Conservation (phyloP, 2,113 vertebrate species). For the Salvelinus namaycush region DNA sequence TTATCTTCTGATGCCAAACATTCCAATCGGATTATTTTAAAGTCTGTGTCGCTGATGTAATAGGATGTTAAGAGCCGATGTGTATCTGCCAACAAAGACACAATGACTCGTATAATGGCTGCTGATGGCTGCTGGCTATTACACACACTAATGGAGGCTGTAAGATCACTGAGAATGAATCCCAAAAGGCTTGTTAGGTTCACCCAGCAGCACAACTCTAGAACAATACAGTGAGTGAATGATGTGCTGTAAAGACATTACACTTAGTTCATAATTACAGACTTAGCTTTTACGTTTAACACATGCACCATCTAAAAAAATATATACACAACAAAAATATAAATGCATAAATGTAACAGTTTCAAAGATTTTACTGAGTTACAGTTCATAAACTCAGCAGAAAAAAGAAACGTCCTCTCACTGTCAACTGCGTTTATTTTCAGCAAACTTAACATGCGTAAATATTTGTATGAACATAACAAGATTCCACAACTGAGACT, state of each 20-base stretch:
- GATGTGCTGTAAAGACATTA: conserved; percentile 50
- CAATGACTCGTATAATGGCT: conserved; percentile 23
- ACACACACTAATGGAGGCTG: conserved; percentile 51
- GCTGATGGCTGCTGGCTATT: conserved; percentile 14
- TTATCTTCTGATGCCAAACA: neutral
- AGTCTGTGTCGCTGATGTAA: conserved; percentile 19
- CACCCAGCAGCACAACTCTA: conserved; percentile 37
- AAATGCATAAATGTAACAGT: no score
- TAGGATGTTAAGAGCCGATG: conserved; percentile 25
- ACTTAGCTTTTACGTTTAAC: conserved; percentile 25
- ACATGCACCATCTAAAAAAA: neutral
- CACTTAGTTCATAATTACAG: conserved; percentile 48
- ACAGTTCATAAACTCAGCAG: no score
- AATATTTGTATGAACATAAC: no score
- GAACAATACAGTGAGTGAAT: conserved; percentile 51
- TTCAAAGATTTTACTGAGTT: no score
- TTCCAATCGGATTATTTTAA: conserved; percentile 16
- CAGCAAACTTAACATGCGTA: no score
- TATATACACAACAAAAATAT: neutral
- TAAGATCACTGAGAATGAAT: conserved; percentile 41
- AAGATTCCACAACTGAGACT: no score
- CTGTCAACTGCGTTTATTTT: no score
- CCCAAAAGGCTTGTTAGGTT: conserved; percentile 33
- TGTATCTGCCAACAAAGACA: conserved; percentile 25
- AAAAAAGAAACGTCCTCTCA: no score